Base-by-base conservation (phyloP, 2,888 invertebrate genomes). In the Polydrusus cervinus region DNA sequence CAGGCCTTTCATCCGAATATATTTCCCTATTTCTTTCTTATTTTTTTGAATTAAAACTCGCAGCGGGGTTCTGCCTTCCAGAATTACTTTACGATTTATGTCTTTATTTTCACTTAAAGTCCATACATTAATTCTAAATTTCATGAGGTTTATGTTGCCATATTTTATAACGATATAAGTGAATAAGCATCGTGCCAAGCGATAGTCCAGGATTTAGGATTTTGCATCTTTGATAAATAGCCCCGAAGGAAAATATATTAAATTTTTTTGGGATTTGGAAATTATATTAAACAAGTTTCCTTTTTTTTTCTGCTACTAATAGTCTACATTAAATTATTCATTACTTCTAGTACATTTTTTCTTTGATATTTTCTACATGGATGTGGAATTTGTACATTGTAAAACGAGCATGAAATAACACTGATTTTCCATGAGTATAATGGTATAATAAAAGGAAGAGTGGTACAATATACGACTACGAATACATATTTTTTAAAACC, bases 1-100 rank as follows among this genome's bases (percentile, higher is more conserved):
- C 53, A 53, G 38, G 75, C 79, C 77, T 80, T 80, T 80, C 79
- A 78, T 79, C 79, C 78, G 78, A 79, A 82, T 81, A 82, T 80
- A 81, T 83, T 82, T 82, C 79, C 80, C 80, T 81, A 82, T 82
- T 82, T 81, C 82, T 82, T 82, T 83, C 80, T 78, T 80, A 79
- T 82, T 82, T 81, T 80, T 81, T 80, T 79, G 80, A 81, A 80
- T 81, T 82, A 81, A 81, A 79, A 79, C 78, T 78, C 82, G 75
- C 83, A 74, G 76, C 78, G 72, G 84, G 84, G 81, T 81, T 81
- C 75, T 69, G 69, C 51, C 66, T 74, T 64, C 76, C 77, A 79
- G 81, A 81, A 83, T 83, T 82, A 79, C 82, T 81, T 79, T 74
- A 75, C 78, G 81, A 84, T 84, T 83, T 83, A 84, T 83, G 82